A percentile compares a stretch with the other conserved stretches of the same genome.
These are phyloP conservation scores for Yponomeuta sedellus DNA, from an alignment of 2,888 invertebrate species.

Conservation along the genomic window DNA sequence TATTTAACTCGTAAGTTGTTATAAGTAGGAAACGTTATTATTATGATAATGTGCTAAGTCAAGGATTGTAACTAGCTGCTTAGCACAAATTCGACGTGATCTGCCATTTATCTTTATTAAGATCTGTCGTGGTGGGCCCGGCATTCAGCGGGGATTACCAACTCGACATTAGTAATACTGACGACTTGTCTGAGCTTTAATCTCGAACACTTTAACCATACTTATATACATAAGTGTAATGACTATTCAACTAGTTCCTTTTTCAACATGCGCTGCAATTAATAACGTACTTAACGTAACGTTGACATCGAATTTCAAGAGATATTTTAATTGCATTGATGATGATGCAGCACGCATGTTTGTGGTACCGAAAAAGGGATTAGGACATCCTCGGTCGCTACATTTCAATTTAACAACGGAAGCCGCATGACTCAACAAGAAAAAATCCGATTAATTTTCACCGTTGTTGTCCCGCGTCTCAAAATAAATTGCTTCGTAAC, in stretches of 20 bases:
- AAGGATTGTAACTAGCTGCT: constrained; percentile 30
- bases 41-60: constrained; percentile 16
- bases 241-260: constrained; percentile 2
- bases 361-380: constrained; percentile 28
- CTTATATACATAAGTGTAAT: constrained; percentile 8
- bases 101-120: constrained; percentile 55
- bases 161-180: constrained; percentile 27
- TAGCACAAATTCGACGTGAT: constrained; percentile 34
- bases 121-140: constrained; percentile 36
- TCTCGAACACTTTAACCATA: constrained; percentile 17
- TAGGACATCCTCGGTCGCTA: constrained; percentile 53
- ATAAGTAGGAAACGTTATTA: constrained; percentile 21
- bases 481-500: constrained; percentile 54
- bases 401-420: constrained; percentile 68
- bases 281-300: constrained; percentile 28
- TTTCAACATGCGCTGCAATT: not conserved
- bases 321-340: not conserved
- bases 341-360: not conserved
- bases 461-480: constrained; percentile 39
- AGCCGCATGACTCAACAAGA: constrained; percentile 66
- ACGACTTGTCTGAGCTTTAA: constrained; percentile 17
- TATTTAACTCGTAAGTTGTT: constrained; percentile 25
- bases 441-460: constrained; percentile 65
- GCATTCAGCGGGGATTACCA: constrained; percentile 40
- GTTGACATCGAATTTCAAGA: not conserved